Evolutionary conservation across 2,888 invertebrate species (phyloP), one percentile per base, ranked within the genome.

Genomic region (Cordilura impudica): DNA sequence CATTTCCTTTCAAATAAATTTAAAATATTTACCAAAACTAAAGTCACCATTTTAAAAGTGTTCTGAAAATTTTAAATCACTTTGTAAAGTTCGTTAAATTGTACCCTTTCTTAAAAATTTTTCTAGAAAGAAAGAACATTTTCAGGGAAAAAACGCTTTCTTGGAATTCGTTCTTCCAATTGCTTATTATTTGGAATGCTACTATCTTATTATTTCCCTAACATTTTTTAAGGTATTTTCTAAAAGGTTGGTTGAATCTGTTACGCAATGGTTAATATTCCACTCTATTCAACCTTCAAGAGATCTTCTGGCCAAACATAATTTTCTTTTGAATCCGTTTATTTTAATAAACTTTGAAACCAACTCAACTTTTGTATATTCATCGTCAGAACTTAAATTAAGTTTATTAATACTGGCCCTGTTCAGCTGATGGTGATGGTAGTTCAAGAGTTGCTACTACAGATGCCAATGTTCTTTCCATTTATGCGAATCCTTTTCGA

Each of bases 311-410:
- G 19, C 53, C 39, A 35, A 66, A 71, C 7, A 66, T 51, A 56
- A 54, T 79, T 61, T 81, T 75, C 26, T 72, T 74, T 39, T 51
- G 67, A 69, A 75, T 66, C 26, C 72, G 35, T 56, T 65, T 21
- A 47, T 78, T 82, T 78, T 79, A 81, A 72, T 74, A 78, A 83
- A 80, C 72, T 81, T 79, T 77, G 47, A 69, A 66, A 65, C 18
- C 65, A 81, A 66, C 73, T 70, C 1, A 66, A 61, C 73, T 80
- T 18, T 3, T 43, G 2, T 51, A 51, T 45, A 47, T 12, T 39
- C 53, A 56, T 67, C 4, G 18, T 60, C 23, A 29, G 43, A 63
- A 65, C 69, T 69, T 35, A 79, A 75, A 79, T 79, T 75, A 79
- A 79, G 71, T 79, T 54, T 54, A 79, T 75, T 75, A n/a, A n/a